These are phyloP conservation scores for Sinohyriopsis cumingii DNA, from an alignment of 2,888 invertebrate species.

Conservation along the genomic window DNA sequence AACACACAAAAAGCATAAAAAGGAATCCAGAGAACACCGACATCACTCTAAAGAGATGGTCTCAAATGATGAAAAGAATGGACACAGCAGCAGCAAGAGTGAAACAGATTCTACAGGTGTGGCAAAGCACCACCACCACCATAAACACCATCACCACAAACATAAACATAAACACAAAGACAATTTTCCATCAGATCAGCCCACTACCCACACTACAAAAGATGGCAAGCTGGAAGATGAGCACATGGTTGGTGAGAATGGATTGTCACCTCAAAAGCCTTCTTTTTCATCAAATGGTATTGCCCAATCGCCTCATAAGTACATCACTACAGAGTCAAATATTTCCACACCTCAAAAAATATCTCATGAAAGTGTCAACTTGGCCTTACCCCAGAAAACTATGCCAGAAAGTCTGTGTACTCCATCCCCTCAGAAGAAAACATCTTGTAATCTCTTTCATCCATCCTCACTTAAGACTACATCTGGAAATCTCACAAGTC, in stretches of 20 bases:
- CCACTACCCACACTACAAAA: constrained; percentile 3
- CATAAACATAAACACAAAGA: constrained; percentile 11
- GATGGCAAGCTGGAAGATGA: constrained; percentile 8
- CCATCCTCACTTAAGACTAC: too few relatives aligned
- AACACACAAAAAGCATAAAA: constrained; percentile 6
- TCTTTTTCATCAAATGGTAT: constrained; percentile 4
- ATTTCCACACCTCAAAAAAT: too few relatives aligned
- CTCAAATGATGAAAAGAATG: constrained; percentile 5
- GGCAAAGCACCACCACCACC: constrained; percentile 26
- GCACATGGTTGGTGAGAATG: neutral
- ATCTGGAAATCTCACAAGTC: too few relatives aligned
- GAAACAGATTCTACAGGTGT: constrained; percentile 13
- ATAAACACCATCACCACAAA: constrained; percentile 30
- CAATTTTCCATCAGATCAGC: neutral
- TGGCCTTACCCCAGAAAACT: too few relatives aligned
- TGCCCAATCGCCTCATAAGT: neutral
- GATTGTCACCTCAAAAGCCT: constrained; percentile 2
- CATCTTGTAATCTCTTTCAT: too few relatives aligned
- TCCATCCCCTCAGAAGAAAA: too few relatives aligned
- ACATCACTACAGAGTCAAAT: too few relatives aligned
- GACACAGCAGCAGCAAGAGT: constrained; percentile 3
- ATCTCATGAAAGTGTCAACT: too few relatives aligned
- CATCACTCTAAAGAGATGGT: constrained; percentile 1
- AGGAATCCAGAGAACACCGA: neutral
- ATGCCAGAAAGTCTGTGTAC: too few relatives aligned